A percentile compares a stretch with the other conserved stretches of the same genome.
phyloP scores from a whole-genome alignment of 2,888 invertebrate genomes.

The Andrena hattorfiana region DNA sequence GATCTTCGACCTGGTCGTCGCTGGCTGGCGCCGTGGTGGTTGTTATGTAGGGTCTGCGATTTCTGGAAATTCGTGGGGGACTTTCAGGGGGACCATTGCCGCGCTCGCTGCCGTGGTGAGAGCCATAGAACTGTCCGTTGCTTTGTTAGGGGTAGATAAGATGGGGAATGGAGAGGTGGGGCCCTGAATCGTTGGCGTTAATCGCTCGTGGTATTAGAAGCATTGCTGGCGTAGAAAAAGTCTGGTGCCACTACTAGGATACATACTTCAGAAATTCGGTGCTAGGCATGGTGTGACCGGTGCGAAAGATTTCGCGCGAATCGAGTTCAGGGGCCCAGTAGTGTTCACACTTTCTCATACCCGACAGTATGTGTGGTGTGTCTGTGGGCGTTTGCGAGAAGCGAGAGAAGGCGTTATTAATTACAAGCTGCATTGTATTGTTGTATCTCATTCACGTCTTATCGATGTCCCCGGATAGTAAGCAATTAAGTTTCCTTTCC shows the following conservation, averaged over 20 bases:
- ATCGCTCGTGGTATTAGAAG: slow-evolving; percentile 25
- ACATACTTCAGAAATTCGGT: neutral
- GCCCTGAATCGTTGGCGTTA: slow-evolving; percentile 30
- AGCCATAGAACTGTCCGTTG: slow-evolving; percentile 22
- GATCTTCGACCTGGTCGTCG: slow-evolving; percentile 72
- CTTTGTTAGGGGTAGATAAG: neutral
- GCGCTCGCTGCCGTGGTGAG: neutral
- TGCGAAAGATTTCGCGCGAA: neutral
- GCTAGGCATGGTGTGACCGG: neutral
- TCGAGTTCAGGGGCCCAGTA: neutral
- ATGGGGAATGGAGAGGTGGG: neutral
- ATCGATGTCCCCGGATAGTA: neutral
- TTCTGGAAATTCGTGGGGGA: slow-evolving; percentile 73
- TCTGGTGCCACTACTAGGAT: slow-evolving; percentile 26
- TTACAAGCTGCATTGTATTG: slow-evolving; percentile 47
- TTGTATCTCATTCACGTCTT: slow-evolving; percentile 8
- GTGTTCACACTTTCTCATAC: slow-evolving; percentile 31
- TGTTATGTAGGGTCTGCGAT: slow-evolving; percentile 82
- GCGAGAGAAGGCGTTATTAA: slow-evolving; percentile 70
- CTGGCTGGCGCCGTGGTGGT: slow-evolving; percentile 80
- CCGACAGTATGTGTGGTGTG: slow-evolving; percentile 33
- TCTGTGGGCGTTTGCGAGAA: slow-evolving; percentile 61
- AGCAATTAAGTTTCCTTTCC: slow-evolving; percentile 33
- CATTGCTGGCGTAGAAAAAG: slow-evolving; percentile 23
- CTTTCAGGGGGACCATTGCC: slow-evolving; percentile 8